Conservation (phyloP, 2,888 invertebrate genomes). For the Papilio demoleus region DNA sequence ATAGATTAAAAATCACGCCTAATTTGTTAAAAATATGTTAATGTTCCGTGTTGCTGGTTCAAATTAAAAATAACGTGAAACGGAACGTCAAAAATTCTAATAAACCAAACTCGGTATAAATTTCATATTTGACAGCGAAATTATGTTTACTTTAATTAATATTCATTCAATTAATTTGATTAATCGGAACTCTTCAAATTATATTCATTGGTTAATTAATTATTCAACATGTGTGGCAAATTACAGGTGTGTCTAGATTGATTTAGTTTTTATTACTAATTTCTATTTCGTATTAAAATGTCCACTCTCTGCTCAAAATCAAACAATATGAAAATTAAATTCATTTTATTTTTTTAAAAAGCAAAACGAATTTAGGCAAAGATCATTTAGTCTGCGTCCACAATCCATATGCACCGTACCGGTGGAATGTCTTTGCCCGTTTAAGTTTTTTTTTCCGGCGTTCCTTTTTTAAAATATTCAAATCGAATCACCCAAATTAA, state of each 20-base stretch:
- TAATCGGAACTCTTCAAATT: not conserved
- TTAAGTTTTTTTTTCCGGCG: constrained; percentile 58
- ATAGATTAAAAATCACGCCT: constrained; percentile 5
- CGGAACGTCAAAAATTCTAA: not conserved
- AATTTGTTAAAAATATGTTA: constrained; percentile 6
- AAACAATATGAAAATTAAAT: not conserved
- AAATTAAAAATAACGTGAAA: no score
- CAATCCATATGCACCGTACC: constrained; percentile 44
- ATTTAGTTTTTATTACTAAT: not conserved
- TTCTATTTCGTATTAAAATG: not conserved
- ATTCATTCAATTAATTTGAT: not conserved
- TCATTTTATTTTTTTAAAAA: constrained; percentile 24
- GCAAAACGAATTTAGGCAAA: constrained; percentile 37
- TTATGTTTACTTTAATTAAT: constrained; percentile 17
- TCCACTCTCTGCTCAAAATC: not conserved
- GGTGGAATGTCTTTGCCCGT: constrained; percentile 74
- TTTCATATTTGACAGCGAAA: not conserved
- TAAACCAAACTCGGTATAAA: not conserved
- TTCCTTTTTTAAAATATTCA: constrained; percentile 78
- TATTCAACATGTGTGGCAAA: constrained; percentile 2
- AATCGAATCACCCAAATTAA: constrained; percentile 84
- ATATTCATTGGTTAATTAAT: constrained; percentile 4
- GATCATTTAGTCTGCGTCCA: constrained; percentile 43
- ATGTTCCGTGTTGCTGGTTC: not conserved
- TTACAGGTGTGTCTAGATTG: not conserved